Conservation (phyloP, 2,113 vertebrate species). For the Rhabdomys dilectus region DNA sequence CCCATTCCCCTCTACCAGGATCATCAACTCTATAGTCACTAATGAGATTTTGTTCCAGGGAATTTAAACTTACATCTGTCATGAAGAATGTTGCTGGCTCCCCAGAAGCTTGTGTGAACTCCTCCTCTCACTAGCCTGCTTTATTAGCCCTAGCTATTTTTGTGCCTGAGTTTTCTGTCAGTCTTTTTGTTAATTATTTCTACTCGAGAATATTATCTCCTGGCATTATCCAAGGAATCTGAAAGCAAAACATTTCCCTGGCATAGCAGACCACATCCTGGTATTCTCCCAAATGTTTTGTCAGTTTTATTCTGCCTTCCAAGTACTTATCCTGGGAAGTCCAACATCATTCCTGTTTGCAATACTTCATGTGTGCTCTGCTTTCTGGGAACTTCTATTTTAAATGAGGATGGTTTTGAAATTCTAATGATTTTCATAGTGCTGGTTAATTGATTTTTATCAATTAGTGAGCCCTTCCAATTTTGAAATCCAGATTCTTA, state of each 20-base stretch:
- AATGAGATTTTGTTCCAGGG: background rate
- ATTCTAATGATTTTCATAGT: background rate
- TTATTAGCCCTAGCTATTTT: background rate
- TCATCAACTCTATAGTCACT: background rate
- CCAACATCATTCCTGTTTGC: background rate
- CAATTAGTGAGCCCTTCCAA: background rate
- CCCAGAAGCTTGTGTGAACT: background rate
- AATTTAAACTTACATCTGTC: background rate
- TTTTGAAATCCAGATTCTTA: background rate
- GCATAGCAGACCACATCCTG: background rate
- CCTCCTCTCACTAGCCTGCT: background rate
- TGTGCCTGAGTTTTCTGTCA: background rate
- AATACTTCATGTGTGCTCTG: background rate
- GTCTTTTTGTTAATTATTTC: conserved; percentile 1
- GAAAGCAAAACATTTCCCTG: background rate
- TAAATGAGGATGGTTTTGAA: background rate
- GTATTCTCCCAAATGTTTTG: background rate
- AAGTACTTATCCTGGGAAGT: background rate
- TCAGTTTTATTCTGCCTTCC: background rate
- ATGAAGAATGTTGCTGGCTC: background rate
- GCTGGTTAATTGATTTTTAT: background rate
- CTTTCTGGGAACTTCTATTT: background rate
- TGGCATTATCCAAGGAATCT: background rate
- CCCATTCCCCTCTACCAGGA: background rate
- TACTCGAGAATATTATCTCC: background rate